Conservation (phyloP, 2,113 vertebrate genomes). For the Oryctolagus cuniculus region DNA sequence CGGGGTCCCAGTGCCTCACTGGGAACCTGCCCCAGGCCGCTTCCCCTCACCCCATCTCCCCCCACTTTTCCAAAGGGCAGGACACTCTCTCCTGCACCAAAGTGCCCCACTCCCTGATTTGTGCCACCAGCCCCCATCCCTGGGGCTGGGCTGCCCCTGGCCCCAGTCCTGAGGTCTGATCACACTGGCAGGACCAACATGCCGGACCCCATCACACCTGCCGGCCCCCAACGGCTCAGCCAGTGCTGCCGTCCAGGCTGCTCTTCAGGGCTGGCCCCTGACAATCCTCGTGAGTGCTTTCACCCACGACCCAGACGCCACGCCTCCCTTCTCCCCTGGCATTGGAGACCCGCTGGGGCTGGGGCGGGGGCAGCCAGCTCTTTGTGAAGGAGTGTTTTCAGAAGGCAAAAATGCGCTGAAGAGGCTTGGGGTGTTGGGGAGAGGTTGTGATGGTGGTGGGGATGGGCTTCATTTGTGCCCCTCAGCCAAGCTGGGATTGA, state of each 20-base stretch:
- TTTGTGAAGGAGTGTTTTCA: constrained; percentile 72
- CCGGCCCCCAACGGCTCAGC: constrained; percentile 11
- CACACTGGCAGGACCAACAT: constrained; percentile 61
- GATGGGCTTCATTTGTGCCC: neutral
- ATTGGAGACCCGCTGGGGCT: constrained; percentile 30
- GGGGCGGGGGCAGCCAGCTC: constrained; percentile 47
- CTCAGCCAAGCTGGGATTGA: neutral
- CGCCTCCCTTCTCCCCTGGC: constrained; percentile 13
- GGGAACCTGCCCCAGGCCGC: neutral
- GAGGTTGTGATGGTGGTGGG: neutral
- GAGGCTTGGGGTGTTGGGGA: neutral
- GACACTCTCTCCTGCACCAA: neutral
- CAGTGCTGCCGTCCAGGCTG: neutral
- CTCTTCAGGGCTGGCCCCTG: neutral
- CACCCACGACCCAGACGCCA: constrained; percentile 38
- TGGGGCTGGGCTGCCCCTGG: neutral
- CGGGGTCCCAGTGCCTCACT: neutral
- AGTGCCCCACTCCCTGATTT: neutral
- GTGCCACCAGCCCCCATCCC: neutral
- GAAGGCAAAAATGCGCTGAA: constrained; percentile 59
- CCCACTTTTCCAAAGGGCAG: constrained; percentile 23
- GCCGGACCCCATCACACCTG: neutral
- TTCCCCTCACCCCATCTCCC: neutral
- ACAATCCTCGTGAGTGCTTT: neutral
- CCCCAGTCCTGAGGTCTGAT: constrained; percentile 31